These are phyloP conservation scores for Perdita meconis DNA, from an alignment of 2,888 invertebrate genomes.

Conservation along the genomic window DNA sequence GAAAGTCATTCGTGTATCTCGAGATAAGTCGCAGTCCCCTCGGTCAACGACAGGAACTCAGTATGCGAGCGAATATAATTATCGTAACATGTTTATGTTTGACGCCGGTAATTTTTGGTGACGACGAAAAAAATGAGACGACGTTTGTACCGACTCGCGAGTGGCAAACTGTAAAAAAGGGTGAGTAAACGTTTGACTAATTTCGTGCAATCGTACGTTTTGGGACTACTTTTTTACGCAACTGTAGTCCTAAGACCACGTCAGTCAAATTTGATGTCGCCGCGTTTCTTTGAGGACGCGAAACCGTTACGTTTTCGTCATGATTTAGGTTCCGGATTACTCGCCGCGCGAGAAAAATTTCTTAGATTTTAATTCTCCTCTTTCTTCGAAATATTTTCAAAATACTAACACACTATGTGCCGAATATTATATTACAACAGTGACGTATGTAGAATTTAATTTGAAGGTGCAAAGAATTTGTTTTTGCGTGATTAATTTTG, in stretches of 20 bases:
- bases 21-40: slow-evolving; percentile 25
- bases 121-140: slow-evolving; percentile 75
- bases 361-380: not conserved
- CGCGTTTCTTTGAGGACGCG: slow-evolving; percentile 7
- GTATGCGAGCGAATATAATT: slow-evolving; percentile 63
- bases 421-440: slow-evolving; percentile 33
- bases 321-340: not conserved
- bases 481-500: not conserved
- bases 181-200: slow-evolving; percentile 80
- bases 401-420: not conserved
- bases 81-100: slow-evolving; percentile 54
- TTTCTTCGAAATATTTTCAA: not conserved
- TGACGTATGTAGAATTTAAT: slow-evolving; percentile 43
- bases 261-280: slow-evolving; percentile 64
- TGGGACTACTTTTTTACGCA: slow-evolving; percentile 59
- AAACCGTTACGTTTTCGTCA: not conserved
- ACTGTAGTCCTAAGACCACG: slow-evolving; percentile 64
- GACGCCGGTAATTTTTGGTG: slow-evolving; percentile 48
- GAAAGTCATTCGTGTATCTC: slow-evolving; percentile 10
- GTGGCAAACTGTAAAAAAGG: slow-evolving; percentile 88
- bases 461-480: slow-evolving; percentile 35
- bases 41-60: slow-evolving; percentile 38
- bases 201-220: not conserved
- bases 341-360: not conserved
- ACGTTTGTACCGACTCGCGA: slow-evolving; percentile 87